Conservation (phyloP, 2,888 invertebrate genomes). For the Druceiella hillmani region DNA sequence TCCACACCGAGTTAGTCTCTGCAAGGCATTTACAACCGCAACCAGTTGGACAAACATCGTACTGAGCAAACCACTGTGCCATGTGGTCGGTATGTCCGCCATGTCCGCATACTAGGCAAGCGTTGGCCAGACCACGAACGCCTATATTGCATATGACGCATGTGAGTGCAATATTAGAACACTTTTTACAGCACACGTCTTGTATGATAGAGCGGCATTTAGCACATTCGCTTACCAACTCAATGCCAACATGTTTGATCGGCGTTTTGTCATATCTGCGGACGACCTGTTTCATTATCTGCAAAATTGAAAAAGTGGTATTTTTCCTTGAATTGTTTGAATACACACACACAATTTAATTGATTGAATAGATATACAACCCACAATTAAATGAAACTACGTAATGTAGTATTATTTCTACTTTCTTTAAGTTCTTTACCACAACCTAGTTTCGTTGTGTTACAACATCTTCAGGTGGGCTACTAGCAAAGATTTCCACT, state of each 20-base stretch:
- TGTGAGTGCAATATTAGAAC: conserved; percentile 68
- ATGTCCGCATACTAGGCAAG: conserved; percentile 87
- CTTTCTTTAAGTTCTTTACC: no score
- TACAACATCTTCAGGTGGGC: no score
- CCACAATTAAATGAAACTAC: no score
- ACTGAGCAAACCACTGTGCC: conserved; percentile 67
- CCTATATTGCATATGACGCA: conserved; percentile 83
- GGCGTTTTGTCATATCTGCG: conserved; percentile 34
- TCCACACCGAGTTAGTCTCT: conserved; percentile 55
- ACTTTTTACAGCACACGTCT: conserved; percentile 64
- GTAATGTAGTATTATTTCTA: no score
- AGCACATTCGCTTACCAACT: conserved; percentile 68
- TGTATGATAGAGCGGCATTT: conserved; percentile 62
- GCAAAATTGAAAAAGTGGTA: no score
- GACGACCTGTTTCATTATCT: conserved; percentile 58
- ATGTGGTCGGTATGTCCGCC: conserved; percentile 87
- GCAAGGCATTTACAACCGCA: conserved; percentile 87
- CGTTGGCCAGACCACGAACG: conserved; percentile 78
- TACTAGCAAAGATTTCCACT: no score
- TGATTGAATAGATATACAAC: no score
- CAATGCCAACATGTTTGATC: conserved; percentile 56
- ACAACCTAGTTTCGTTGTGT: no score
- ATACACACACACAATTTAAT: no score
- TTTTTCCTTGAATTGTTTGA: no score
- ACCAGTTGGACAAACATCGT: conserved; percentile 80